Evolutionary conservation across 2,797 vertebrate species (phyloP).

Genomic region (Thaleichthys pacificus): DNA sequence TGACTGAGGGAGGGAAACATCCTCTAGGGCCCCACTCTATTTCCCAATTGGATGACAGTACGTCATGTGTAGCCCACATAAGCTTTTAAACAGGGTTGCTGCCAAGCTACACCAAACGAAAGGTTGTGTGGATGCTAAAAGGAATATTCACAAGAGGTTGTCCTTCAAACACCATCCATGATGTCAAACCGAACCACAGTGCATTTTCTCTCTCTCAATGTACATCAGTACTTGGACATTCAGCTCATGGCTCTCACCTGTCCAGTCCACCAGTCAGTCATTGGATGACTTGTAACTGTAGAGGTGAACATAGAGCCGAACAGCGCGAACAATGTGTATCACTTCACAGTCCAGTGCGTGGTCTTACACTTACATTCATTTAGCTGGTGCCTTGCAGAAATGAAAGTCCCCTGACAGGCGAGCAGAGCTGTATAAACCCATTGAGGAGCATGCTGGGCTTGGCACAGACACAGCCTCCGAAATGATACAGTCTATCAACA

Average conservation of each 20-base stretch:
- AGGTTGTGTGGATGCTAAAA: too few species aligned
- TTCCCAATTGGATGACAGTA: conserved; percentile 33
- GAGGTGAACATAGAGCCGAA: too few species aligned
- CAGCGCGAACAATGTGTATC: too few species aligned
- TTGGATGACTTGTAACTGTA: too few species aligned
- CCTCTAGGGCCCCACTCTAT: conserved; percentile 19
- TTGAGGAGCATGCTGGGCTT: conserved; percentile 19
- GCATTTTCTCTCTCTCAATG: too few species aligned
- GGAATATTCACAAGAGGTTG: too few species aligned
- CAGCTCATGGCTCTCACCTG: too few species aligned
- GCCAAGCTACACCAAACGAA: too few species aligned
- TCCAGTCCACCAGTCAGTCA: too few species aligned
- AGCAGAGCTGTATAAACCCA: conserved; percentile 6
- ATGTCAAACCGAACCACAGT: too few species aligned
- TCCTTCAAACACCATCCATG: too few species aligned
- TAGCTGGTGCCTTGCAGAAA: not conserved
- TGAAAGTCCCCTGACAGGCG: not conserved
- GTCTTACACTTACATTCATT: conserved; percentile 1
- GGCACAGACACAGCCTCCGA: not conserved
- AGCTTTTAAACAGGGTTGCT: conserved; percentile 24
- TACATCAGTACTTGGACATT: too few species aligned
- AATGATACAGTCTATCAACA: conserved; percentile 28
- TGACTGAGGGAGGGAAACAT: not conserved
- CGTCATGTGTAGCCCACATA: conserved; percentile 11
- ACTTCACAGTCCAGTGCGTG: not conserved